Evolutionary conservation across 2,113 vertebrate species (phyloP), one percentile per base, ranked within the genome.

Genomic region (Passer domesticus): DNA sequence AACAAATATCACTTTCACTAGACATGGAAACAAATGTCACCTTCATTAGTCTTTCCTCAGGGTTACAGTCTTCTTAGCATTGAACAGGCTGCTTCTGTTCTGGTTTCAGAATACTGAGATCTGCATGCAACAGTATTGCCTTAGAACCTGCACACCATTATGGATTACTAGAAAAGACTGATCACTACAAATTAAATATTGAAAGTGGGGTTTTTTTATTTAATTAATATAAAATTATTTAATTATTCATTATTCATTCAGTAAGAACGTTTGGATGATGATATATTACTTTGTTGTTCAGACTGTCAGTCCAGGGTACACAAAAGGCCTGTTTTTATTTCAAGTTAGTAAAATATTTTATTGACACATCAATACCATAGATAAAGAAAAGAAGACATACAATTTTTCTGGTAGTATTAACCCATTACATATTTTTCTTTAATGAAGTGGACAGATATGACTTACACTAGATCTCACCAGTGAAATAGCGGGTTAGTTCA

Each of bases 151-250:
- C 21, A 58, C 15, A 80, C 1, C 1, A 3, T 22, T 83, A 22
- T 2, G 7, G 49, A 28, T 22, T 44, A 58, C 8, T 21, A 15
- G 35, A 69, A 53, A 58, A 86, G 46, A 58, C 43, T 88, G 35
- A 76, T 83, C 16, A 37, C 18, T 76, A 67, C 14, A 84, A 82
- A 91, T 89, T 56, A 91, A 94, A 94, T 87, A 90, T 56, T 94
- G 53, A 87, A 87, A 21, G 35, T 84, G 28, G 25, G 31, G 53
- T 74, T 84, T 69, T 69, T 73, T 77, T 3, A 79, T 60, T 89
- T 28, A 72, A 30, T 94, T 84, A 31, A 73, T 84, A 47, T 35
- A 56, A 88, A 96, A 79, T 79, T 84, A 84, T 50, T 82, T n/a
- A n/a, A n/a, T n/a, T 96, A 58, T 70, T 7, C 16, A 47, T 87